Conservation (phyloP, 2,888 invertebrate genomes). For the Hydriomena furcata region DNA sequence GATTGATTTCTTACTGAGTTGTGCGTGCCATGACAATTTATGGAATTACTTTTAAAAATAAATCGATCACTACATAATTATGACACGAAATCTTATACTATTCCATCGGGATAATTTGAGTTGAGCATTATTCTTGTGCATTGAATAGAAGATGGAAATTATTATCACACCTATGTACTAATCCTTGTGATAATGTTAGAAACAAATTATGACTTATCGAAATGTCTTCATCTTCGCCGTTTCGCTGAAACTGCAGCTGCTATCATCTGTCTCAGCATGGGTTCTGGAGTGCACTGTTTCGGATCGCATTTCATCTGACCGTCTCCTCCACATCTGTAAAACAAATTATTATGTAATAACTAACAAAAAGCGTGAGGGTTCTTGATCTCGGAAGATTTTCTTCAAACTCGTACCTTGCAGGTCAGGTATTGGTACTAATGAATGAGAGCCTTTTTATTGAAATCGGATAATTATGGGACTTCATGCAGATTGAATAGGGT, state of each 20-base stretch:
- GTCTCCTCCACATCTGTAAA: constrained; percentile 93
- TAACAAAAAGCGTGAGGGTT: too few species aligned
- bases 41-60: constrained; percentile 53
- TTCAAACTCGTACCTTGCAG: too few species aligned
- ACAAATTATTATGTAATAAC: too few species aligned
- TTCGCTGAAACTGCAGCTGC: constrained; percentile 90
- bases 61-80: constrained; percentile 73
- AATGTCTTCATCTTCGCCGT: constrained; percentile 86
- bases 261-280: constrained; percentile 95
- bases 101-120: constrained; percentile 79
- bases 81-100: constrained; percentile 82
- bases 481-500: too few species aligned
- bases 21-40: constrained; percentile 73
- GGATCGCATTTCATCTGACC: constrained; percentile 98
- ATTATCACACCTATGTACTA: constrained; percentile 68
- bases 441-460: too few species aligned
- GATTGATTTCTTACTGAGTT: constrained; percentile 67
- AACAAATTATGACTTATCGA: constrained; percentile 45
- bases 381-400: too few species aligned
- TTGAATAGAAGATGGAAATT: constrained; percentile 70
- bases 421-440: too few species aligned
- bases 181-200: constrained; percentile 65
- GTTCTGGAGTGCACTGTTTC: constrained; percentile 94
- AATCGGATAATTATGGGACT: too few species aligned
- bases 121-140: constrained; percentile 59